phyloP scores from a whole-genome alignment of 2,888 invertebrate species.

The Drosophila infuscata region DNA sequence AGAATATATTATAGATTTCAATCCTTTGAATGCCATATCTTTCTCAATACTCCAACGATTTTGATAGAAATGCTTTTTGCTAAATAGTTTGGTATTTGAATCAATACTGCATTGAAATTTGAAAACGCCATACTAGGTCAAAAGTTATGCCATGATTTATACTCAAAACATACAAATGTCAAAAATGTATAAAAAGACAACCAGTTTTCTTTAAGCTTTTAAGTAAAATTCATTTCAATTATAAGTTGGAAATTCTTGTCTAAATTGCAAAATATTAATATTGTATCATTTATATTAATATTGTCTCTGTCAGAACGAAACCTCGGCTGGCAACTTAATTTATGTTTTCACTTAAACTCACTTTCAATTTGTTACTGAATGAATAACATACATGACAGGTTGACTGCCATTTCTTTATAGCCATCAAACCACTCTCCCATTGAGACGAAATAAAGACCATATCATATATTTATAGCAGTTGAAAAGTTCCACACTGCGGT shows the following conservation, averaged over 20 bases:
- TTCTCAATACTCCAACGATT: too few relatives aligned
- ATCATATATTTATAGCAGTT: conserved; percentile 23
- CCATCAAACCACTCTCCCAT: neutral
- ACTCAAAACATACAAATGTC: neutral
- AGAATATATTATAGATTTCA: too few relatives aligned
- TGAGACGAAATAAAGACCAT: neutral
- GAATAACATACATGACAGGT: conserved; percentile 4
- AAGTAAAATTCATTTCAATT: neutral
- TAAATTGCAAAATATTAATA: neutral
- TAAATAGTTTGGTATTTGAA: neutral
- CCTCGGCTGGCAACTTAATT: neutral
- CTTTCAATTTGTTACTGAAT: neutral
- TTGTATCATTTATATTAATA: neutral
- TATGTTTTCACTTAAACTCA: neutral
- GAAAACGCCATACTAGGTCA: too few relatives aligned
- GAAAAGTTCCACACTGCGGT: neutral
- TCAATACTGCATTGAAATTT: neutral
- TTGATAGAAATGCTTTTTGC: too few relatives aligned
- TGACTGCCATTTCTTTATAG: neutral
- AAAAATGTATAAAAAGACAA: neutral
- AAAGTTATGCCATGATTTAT: too few relatives aligned
- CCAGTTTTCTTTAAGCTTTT: neutral
- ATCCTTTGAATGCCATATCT: too few relatives aligned
- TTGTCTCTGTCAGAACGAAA: neutral
- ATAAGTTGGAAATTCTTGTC: neutral